Base-by-base conservation (phyloP, 2,113 vertebrate genomes). In the Rhizomys pruinosus region DNA sequence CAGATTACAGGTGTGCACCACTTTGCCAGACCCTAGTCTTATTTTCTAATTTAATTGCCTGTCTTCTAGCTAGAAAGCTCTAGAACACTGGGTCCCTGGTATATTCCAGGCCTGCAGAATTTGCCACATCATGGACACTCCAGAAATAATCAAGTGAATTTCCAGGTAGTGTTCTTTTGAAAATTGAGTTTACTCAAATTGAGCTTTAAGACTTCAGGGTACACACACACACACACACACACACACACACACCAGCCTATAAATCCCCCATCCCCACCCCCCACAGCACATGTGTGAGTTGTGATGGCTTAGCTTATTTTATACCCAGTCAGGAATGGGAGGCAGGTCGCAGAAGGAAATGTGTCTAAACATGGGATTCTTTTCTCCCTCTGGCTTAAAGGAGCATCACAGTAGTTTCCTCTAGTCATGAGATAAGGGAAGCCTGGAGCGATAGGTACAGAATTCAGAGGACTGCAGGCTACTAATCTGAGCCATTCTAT, bases 101-200 rank as follows among this genome's bases (percentile, higher is more conserved):
- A 37, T 59, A 55, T 79, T 59, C 47, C 22, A 4, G 34, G 77
- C 52, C 22, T 34, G 32, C n/a, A 74, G 76, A 37, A 9, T 19
- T 5, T 32, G 57, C 55, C 25, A 16, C 22, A 2, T 44, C 0
- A 1, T 15, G n/a, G 57, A 19, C 8, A 2, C 32, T 39, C 34
- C 32, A 82, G 16, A 32, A 17, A 20, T 82, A 37, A 64, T 44
- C 37, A 7, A 64, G 39, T 44, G 16, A 82, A 64, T 44, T 32
- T 5, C 16, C 11, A 19, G 68, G 44, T 12, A 76, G 55, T 29
- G 72, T 39, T 8, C 27, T 84, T 94, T 93, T 90, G 81, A 68
- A 89, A 61, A 72, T 19, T 91, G 72, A 79, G 29, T 37, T 84
- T 32, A 17, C 7, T 32, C 25, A 25, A 86, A 37, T 7, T 52